Conservation (phyloP, 2,113 vertebrate genomes). For the Gavia stellata region DNA sequence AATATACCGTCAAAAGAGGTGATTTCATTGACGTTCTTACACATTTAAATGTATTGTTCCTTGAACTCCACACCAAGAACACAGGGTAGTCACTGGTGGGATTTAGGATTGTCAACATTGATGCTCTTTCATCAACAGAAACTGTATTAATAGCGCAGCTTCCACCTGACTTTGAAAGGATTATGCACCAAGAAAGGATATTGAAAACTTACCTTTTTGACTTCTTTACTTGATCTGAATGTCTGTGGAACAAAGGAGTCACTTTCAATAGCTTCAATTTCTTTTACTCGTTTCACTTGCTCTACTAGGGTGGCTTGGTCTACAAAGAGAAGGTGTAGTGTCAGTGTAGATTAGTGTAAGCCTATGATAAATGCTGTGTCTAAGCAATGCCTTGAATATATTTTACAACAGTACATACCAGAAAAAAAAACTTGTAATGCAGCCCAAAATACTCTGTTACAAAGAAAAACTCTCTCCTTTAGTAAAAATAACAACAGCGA, state of each 20-base stretch:
- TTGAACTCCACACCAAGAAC: not conserved
- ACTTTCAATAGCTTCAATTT: slow-evolving; percentile 96
- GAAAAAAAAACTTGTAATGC: not conserved
- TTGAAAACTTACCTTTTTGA: slow-evolving; percentile 82
- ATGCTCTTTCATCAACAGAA: not conserved
- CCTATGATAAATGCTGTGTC: not conserved
- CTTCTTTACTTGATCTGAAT: slow-evolving; percentile 93
- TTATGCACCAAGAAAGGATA: not conserved
- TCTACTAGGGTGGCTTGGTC: slow-evolving; percentile 88
- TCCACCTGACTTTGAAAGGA: not conserved
- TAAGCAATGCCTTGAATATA: not conserved
- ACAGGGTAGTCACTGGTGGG: rapidly evolving
- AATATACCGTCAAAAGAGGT: not conserved
- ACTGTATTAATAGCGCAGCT: not conserved
- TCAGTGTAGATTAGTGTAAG: not conserved
- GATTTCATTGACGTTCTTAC: not conserved
- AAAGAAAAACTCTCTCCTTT: not conserved
- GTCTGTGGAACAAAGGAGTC: slow-evolving; percentile 94
- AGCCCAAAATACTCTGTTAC: not conserved
- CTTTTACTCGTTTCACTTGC: slow-evolving; percentile 94
- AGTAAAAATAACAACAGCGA: not conserved
- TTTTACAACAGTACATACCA: not conserved
- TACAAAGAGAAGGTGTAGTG: slow-evolving; percentile 51
- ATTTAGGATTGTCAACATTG: not conserved
- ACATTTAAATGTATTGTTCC: not conserved